A percentile compares a stretch with the other conserved stretches of the same genome.
Evolutionary conservation across 2,888 invertebrate genomes (phyloP).

Genomic region (Pediacus dermestoides): DNA sequence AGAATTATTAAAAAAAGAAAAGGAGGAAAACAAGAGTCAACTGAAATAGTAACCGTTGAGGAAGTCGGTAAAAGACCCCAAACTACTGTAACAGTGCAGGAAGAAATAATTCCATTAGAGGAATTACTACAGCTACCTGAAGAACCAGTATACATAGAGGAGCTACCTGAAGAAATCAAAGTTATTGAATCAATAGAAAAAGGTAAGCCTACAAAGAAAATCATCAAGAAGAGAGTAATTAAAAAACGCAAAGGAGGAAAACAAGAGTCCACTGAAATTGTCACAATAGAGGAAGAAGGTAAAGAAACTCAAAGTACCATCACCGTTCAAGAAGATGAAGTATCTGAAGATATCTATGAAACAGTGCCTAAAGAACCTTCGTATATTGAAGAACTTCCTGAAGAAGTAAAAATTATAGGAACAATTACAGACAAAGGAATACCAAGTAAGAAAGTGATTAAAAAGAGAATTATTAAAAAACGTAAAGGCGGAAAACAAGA

Average conservation of each 20-base stretch:
- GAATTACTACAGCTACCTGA: slow-evolving; percentile 28
- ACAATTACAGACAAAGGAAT: slow-evolving; percentile 36
- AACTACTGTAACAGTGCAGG: slow-evolving; percentile 42
- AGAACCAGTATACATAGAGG: slow-evolving; percentile 32
- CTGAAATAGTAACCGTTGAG: slow-evolving; percentile 48
- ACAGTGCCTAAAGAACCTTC: slow-evolving; percentile 15
- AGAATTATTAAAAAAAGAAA: slow-evolving; percentile 36
- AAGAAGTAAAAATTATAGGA: slow-evolving; percentile 37
- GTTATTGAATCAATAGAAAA: slow-evolving; percentile 30
- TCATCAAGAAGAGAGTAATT: too few species aligned
- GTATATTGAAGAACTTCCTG: slow-evolving; percentile 26
- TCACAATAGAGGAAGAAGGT: slow-evolving; percentile 16
- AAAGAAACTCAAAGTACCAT: slow-evolving; percentile 34
- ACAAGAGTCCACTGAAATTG: neutral
- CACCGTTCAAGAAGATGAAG: slow-evolving; percentile 30
- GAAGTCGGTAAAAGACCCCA: slow-evolving; percentile 29
- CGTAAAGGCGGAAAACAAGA: slow-evolving; percentile 30
- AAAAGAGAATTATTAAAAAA: slow-evolving; percentile 35
- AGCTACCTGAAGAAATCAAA: slow-evolving; percentile 31
- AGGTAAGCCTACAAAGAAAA: slow-evolving; percentile 33
- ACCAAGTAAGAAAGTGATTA: slow-evolving; percentile 31
- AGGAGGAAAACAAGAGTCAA: slow-evolving; percentile 34
- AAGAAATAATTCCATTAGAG: slow-evolving; percentile 36
- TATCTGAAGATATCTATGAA: slow-evolving; percentile 17
- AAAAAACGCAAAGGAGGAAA: too few species aligned